Percentiles rank a stretch among this genome's conserved stretches.
These are phyloP conservation scores for Calcarius lapponicus DNA, from an alignment of 2,797 vertebrate species.

Conservation along the genomic window DNA sequence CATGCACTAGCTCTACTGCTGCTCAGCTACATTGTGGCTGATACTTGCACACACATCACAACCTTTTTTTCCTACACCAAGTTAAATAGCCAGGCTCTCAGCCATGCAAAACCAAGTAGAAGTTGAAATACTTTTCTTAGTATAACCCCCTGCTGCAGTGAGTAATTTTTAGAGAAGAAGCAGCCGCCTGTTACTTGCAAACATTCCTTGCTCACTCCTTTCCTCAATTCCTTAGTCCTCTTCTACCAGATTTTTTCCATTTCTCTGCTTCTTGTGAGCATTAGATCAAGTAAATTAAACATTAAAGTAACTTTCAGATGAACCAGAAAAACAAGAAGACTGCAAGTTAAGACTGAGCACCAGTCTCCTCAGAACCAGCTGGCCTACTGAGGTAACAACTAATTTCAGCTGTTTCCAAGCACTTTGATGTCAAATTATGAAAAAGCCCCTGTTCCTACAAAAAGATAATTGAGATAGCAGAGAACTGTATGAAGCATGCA, in stretches of 20 bases:
- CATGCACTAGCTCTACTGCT: constrained; percentile 44
- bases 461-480: background rate
- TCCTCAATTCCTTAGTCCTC: background rate
- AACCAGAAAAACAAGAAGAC: constrained; percentile 17
- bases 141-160: background rate
- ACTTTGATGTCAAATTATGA: constrained; percentile 16
- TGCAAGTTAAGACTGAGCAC: background rate
- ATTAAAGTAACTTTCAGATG: constrained; percentile 24
- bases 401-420: constrained; percentile 27
- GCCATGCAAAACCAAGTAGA: constrained; percentile 12
- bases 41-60: constrained; percentile 13
- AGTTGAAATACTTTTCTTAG: constrained; percentile 22
- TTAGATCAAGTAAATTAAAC: constrained; percentile 39
- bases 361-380: background rate
- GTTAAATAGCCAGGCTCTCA: constrained; percentile 40
- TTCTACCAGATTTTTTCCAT: background rate
- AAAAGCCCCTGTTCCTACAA: background rate
- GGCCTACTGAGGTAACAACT: background rate
- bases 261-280: background rate
- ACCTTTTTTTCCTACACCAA: constrained; percentile 22
- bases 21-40: constrained; percentile 21
- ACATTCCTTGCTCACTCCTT: background rate
- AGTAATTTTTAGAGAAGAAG: background rate
- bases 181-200: background rate
- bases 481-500: background rate